phyloP scores from a whole-genome alignment of 2,888 invertebrate species.

The Patella pellucida region DNA sequence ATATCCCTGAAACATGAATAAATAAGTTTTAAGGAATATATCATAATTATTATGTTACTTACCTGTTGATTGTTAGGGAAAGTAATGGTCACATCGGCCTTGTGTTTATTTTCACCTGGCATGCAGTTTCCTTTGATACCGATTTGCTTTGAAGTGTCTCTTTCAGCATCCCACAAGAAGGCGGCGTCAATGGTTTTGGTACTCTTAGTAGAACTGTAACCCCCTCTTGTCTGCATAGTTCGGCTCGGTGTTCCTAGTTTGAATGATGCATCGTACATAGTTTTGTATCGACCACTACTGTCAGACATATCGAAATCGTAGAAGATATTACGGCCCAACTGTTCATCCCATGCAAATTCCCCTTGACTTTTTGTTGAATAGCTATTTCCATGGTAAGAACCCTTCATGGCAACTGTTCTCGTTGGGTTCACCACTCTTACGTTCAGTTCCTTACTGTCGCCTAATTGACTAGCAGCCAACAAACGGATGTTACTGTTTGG shows the following conservation, averaged over 20 bases:
- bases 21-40: no score
- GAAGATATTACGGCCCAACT: conserved; percentile 23
- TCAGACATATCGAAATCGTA: conserved; percentile 31
- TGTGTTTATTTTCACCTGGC: conserved; percentile 32
- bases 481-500: conserved; percentile 32
- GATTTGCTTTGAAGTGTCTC: conserved; percentile 46
- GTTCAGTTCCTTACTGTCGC: conserved; percentile 19
- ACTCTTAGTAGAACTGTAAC: conserved; percentile 21
- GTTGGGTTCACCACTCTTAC: conserved; percentile 36
- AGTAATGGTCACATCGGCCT: conserved; percentile 41
- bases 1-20: no score
- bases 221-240: conserved; percentile 36
- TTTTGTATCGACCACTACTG: conserved; percentile 17
- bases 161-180: conserved; percentile 53
- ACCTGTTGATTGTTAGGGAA: conserved; percentile 51
- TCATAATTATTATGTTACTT: conserved; percentile 12
- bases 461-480: conserved; percentile 25
- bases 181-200: conserved; percentile 27
- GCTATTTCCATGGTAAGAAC: conserved; percentile 18
- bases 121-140: conserved; percentile 30
- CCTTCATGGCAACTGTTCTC: conserved; percentile 31
- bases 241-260: conserved; percentile 42
- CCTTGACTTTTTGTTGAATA: conserved; percentile 12
- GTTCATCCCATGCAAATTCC: conserved; percentile 27
- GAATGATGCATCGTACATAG: conserved; percentile 29